Percentiles rank a stretch among this genome's conserved stretches.
Evolutionary conservation across 2,797 vertebrate species (phyloP).

Genomic region (Aulostomus chinensis): DNA sequence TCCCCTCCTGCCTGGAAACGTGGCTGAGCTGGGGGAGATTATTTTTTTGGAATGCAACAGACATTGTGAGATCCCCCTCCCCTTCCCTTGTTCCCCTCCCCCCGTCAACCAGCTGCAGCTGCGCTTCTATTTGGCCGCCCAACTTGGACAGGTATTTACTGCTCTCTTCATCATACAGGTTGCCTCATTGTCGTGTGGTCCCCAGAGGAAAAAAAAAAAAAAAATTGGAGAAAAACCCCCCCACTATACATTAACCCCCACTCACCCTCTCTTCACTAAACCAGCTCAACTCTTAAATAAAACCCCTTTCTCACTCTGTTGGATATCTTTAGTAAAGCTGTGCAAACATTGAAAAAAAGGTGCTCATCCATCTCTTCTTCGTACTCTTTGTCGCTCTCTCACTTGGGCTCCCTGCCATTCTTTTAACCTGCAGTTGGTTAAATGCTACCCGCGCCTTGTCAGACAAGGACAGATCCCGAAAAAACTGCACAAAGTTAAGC

Average conservation of each 20-base stretch:
- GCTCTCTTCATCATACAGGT: slow-evolving; percentile 80
- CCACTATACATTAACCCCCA: slow-evolving; percentile 63
- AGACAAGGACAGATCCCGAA: slow-evolving; percentile 73
- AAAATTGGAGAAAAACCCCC: slow-evolving; percentile 56
- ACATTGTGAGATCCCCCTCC: slow-evolving; percentile 76
- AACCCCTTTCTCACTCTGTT: slow-evolving; percentile 53
- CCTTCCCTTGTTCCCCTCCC: slow-evolving; percentile 53
- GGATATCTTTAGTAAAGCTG: slow-evolving; percentile 84
- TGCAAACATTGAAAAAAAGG: slow-evolving; percentile 83
- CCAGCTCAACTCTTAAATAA: too few species aligned
- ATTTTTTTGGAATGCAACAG: slow-evolving; percentile 82
- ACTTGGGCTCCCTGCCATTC: slow-evolving; percentile 70
- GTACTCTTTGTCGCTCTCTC: slow-evolving; percentile 63
- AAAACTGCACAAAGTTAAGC: slow-evolving; percentile 76
- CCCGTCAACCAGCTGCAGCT: slow-evolving; percentile 75
- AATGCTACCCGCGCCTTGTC: slow-evolving; percentile 74
- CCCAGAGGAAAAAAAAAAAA: slow-evolving; percentile 73
- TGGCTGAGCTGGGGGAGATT: slow-evolving; percentile 79
- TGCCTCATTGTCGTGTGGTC: slow-evolving; percentile 76
- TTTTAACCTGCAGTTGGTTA: slow-evolving; percentile 74
- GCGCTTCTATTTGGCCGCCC: slow-evolving; percentile 76
- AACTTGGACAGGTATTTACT: slow-evolving; percentile 83
- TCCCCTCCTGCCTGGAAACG: slow-evolving; percentile 76
- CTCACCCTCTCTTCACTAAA: slow-evolving; percentile 73
- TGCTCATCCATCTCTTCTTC: slow-evolving; percentile 73